These are phyloP conservation scores for Montipora capitata DNA, from an alignment of 92 coral and sea anemone species.

Conservation along the genomic window DNA sequence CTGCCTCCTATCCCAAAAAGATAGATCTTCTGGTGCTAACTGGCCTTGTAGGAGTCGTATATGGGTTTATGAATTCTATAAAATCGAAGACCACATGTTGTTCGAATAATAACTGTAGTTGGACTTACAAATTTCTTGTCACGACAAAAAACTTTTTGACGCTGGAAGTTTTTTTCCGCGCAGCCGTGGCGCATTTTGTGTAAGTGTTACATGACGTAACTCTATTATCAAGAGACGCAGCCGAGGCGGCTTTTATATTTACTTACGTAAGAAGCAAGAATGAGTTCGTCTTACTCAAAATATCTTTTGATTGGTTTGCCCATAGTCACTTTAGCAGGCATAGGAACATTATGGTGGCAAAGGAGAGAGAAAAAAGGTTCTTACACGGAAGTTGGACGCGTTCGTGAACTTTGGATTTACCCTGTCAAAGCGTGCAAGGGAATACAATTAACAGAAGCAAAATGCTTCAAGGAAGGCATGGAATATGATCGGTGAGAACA, in stretches of 20 bases:
- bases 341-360: slow-evolving; percentile 64
- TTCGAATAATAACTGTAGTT: too few species aligned
- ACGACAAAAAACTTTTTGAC: too few species aligned
- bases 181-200: too few species aligned
- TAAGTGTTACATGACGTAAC: too few species aligned
- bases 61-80: too few species aligned
- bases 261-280: background rate
- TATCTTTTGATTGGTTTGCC: slow-evolving; percentile 36
- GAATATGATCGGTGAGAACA: slow-evolving; percentile 68
- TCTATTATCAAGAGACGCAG: too few species aligned
- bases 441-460: slow-evolving; percentile 51
- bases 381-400: slow-evolving; percentile 60
- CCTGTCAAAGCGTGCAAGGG: slow-evolving; percentile 83
- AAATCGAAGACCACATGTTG: too few species aligned
- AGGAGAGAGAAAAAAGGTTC: slow-evolving; percentile 11
- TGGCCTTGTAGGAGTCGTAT: too few species aligned
- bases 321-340: slow-evolving; percentile 18
- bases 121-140: too few species aligned
- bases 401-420: slow-evolving; percentile 58
- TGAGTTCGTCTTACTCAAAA: slow-evolving; percentile 20
- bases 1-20: too few species aligned
- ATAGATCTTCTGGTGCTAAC: too few species aligned
- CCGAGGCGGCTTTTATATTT: background rate
- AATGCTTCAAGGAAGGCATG: slow-evolving; percentile 64
- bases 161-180: too few species aligned